These are phyloP conservation scores for Luehdorfia chinensis DNA, from an alignment of 1,140 invertebrate species.

Conservation along the genomic window DNA sequence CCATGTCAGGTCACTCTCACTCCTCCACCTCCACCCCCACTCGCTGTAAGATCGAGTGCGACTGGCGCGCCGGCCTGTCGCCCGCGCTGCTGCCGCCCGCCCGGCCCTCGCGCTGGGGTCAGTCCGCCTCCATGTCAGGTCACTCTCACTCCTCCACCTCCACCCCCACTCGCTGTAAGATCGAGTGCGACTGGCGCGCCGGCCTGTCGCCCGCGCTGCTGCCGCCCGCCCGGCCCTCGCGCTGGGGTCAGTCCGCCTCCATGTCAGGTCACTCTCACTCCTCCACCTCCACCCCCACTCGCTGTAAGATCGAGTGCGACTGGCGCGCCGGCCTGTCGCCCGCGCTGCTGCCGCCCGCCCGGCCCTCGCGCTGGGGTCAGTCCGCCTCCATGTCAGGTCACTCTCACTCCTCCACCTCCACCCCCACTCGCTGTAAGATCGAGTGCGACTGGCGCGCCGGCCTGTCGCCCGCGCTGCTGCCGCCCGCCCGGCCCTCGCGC, in stretches of 20 bases:
- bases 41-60: slow-evolving; percentile 69
- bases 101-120: slow-evolving; percentile 59
- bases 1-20: no score
- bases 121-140: no score
- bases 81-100: slow-evolving; percentile 17
- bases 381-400: no score
- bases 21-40: no score
- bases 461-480: slow-evolving; percentile 17
- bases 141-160: no score
- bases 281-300: no score
- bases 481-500: slow-evolving; percentile 37
- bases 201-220: slow-evolving; percentile 21
- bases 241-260: slow-evolving; percentile 63
- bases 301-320: slow-evolving; percentile 70
- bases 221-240: slow-evolving; percentile 33
- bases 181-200: slow-evolving; percentile 70
- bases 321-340: slow-evolving; percentile 44
- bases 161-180: slow-evolving; percentile 65
- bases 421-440: slow-evolving; percentile 66
- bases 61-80: slow-evolving; percentile 52
- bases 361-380: slow-evolving; percentile 61
- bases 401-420: no score
- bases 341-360: slow-evolving; percentile 17
- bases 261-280: no score
- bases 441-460: slow-evolving; percentile 67